phyloP scores from a whole-genome alignment of 2,797 vertebrate species.

The Myotis daubentonii region DNA sequence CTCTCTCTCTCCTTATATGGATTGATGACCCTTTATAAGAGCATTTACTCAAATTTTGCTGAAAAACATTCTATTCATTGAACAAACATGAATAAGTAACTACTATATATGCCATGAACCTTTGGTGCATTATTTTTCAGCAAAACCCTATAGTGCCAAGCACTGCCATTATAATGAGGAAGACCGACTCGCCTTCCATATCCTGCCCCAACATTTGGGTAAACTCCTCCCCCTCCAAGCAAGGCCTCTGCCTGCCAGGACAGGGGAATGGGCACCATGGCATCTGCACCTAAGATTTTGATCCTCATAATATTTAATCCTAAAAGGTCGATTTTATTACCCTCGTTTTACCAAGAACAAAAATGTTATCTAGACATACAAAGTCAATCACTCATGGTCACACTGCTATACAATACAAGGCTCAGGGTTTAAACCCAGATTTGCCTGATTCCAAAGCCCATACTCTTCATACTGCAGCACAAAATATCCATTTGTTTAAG shows the following conservation, averaged over 20 bases:
- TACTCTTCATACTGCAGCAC: background rate
- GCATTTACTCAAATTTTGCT: background rate
- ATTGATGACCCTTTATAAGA: background rate
- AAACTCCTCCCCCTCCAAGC: background rate
- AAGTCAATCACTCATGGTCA: background rate
- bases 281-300: background rate
- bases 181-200: background rate
- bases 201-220: background rate
- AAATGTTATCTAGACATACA: background rate
- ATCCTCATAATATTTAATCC: background rate
- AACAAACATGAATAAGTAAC: background rate
- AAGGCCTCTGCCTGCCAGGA: background rate
- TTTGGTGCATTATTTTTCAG: background rate
- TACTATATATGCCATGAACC: background rate
- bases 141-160: background rate
- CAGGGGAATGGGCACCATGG: background rate
- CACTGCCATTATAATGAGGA: background rate
- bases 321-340: slow-evolving; percentile 6
- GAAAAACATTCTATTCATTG: background rate
- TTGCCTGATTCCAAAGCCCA: background rate
- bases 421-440: background rate
- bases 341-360: slow-evolving; percentile 3
- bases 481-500: background rate
- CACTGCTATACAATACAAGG: background rate
- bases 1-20: background rate